Evolutionary conservation across 2,888 invertebrate genomes (phyloP), one percentile per base, ranked within the genome.

Genomic region (Pseudococcus jackbeardsleyi): DNA sequence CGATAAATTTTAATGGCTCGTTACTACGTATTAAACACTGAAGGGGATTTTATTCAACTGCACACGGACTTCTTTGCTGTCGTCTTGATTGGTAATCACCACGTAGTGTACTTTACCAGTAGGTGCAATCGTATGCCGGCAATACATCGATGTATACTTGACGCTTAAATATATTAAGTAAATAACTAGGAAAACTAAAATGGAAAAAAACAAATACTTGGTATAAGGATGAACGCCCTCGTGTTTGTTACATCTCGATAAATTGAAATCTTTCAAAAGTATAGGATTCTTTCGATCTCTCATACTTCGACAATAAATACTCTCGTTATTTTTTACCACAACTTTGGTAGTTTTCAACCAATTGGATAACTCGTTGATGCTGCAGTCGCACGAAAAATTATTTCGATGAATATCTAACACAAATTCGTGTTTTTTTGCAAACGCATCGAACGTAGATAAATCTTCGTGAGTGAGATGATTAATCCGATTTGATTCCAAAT

Each of bases 41-140:
- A 82, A 82, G 2, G 19, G 33, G 46, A 82, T 82, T 82, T 82
- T 82, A 19, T 82, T 82, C 46, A 88, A 59, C 33, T 85, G 85
- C n/a, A 88, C 85, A 19, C 68, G 85, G 46, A 85, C 85, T 72
- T 88, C 88, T 33, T 92, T 92, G 86, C 92, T 91, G 48, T 91
- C 92, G 89, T 94, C 94, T 89, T 93, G 93, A 90, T 93, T 94
- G 89, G 93, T 93, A 90, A 95, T 95, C 11, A 94, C 94, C 0
- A 95, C 95, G 90, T 95, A 95, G 89, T 95, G 94, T 59, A 95
- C 95, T 91, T 95, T 94, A 91, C 94, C 93, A 33, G 85, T 22
- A 22, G 72, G 68, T 26, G 48, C 54, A 12, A 68, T 15, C 59
- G 94, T 93, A 64, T 95, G 93, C 88, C 93, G 93, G 90, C 94